These are phyloP conservation scores for Tinea trinotella DNA, from an alignment of 2,888 invertebrate genomes.

Conservation along the genomic window DNA sequence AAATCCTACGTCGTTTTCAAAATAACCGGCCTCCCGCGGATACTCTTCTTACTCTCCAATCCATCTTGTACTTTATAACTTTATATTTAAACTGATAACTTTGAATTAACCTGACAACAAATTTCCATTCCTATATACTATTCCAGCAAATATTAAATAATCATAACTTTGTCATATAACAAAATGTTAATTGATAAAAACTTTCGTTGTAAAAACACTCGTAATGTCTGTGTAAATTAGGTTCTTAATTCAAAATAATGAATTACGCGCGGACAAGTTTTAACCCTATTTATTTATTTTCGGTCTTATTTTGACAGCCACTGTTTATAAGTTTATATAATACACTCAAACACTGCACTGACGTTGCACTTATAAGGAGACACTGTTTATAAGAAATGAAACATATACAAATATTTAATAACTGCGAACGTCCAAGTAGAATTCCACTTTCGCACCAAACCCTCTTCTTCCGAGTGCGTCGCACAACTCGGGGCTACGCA, in stretches of 20 bases:
- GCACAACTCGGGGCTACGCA: constrained; percentile 61
- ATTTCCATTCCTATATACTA: constrained; percentile 28
- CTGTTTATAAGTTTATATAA: constrained; percentile 14
- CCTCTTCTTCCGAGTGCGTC: constrained; percentile 65
- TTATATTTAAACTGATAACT: background rate
- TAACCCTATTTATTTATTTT: constrained; percentile 68
- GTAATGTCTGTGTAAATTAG: constrained; percentile 32
- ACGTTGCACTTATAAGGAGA: background rate
- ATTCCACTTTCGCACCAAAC: constrained; percentile 55
- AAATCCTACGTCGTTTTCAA: constrained; percentile 59
- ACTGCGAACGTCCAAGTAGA: constrained; percentile 1
- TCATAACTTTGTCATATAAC: constrained; percentile 2
- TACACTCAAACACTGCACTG: background rate
- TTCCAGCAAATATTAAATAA: constrained; percentile 26
- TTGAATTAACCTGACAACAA: constrained; percentile 33
- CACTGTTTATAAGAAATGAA: background rate
- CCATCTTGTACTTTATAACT: constrained; percentile 38
- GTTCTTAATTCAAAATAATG: constrained; percentile 40
- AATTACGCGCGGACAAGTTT: constrained; percentile 42
- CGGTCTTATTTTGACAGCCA: constrained; percentile 57
- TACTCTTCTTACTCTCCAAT: constrained; percentile 51
- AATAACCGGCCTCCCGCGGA: constrained; percentile 50
- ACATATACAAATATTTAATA: background rate
- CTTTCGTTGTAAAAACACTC: background rate
- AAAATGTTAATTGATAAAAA: background rate